These are phyloP conservation scores for Megalurothrips usitatus DNA, from an alignment of 2,888 invertebrate species.

Conservation along the genomic window DNA sequence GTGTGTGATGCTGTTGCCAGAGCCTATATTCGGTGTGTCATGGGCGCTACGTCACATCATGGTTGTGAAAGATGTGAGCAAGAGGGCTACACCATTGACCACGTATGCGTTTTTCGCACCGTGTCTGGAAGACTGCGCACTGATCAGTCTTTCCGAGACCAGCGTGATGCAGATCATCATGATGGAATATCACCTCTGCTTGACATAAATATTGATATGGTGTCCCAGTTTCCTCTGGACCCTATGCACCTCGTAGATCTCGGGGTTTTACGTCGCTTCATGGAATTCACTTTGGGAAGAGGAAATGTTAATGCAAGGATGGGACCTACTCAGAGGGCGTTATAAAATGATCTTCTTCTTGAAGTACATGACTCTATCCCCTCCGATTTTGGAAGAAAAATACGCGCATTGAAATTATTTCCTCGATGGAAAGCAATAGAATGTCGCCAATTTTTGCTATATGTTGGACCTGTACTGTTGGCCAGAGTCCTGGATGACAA, in stretches of 20 bases:
- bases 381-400: background rate
- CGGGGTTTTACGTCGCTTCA: background rate
- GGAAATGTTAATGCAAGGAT: background rate
- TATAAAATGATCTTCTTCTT: background rate
- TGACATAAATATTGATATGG: background rate
- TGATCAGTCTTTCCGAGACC: background rate
- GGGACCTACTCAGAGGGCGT: background rate
- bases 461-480: background rate
- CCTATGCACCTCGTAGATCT: background rate
- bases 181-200: background rate
- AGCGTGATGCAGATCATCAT: background rate
- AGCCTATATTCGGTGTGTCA: background rate
- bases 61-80: background rate
- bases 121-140: background rate
- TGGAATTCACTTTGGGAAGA: background rate
- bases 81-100: background rate
- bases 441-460: background rate
- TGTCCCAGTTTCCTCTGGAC: background rate
- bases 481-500: background rate
- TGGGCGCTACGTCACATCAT: background rate
- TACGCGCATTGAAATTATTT: background rate
- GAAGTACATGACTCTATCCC: background rate
- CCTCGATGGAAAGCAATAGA: background rate
- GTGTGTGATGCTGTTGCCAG: background rate
- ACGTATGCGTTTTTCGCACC: background rate